Evolutionary conservation across 2,888 invertebrate genomes (phyloP).

Genomic region (Sinhomidia bicolor): DNA sequence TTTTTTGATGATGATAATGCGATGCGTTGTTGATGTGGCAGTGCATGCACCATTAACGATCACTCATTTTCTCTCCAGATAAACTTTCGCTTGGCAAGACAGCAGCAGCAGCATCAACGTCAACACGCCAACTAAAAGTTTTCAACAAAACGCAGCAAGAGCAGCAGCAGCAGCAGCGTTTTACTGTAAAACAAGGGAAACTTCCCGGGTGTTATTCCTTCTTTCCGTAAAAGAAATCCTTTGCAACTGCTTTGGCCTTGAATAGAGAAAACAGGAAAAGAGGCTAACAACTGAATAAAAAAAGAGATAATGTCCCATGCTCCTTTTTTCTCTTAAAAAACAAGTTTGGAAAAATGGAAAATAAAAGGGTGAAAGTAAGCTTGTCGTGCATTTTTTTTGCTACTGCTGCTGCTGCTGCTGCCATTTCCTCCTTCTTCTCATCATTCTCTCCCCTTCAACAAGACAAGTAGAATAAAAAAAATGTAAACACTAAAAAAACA

Average conservation of each 20-base stretch:
- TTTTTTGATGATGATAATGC: slow-evolving; percentile 17
- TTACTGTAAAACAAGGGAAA: neutral
- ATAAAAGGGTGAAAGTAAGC: slow-evolving; percentile 60
- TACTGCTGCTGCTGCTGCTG: neutral
- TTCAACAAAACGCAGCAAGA: too few species aligned
- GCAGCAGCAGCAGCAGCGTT: neutral
- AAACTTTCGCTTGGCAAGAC: neutral
- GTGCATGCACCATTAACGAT: slow-evolving; percentile 67
- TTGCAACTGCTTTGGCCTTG: too few species aligned
- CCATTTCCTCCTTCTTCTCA: neutral
- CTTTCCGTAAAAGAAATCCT: neutral
- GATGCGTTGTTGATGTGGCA: slow-evolving; percentile 25
- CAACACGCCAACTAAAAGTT: too few species aligned
- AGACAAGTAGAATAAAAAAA: too few species aligned
- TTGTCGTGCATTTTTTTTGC: neutral
- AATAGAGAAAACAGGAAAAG: too few species aligned
- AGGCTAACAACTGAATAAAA: neutral
- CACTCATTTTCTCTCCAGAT: slow-evolving; percentile 22
- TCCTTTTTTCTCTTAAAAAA: neutral
- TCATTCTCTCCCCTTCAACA: neutral
- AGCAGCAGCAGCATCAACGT: too few species aligned
- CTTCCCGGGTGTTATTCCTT: neutral
- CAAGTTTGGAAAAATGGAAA: slow-evolving; percentile 43
- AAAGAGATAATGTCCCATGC: too few species aligned
- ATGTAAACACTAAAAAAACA: neutral